Evolutionary conservation across 2,888 invertebrate species (phyloP), one percentile per base, ranked within the genome.

Genomic region (Polylopha cassiicola): DNA sequence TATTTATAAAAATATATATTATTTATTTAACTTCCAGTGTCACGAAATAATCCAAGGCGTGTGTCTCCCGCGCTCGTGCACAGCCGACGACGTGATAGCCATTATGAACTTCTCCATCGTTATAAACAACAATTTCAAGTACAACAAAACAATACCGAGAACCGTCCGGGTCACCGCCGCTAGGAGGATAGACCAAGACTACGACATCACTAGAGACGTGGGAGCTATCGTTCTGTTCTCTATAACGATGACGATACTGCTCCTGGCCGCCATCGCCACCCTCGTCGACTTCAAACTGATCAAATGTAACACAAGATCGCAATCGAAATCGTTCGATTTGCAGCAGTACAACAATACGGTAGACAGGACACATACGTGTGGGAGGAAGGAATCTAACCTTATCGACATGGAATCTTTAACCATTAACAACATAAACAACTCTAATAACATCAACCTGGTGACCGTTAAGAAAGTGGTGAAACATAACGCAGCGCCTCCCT

Each of bases 11-110:
- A 8, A 4, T 15, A 22, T 6, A 4, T 4, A 7, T 27, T 18
- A 2, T 24, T 2, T n/a, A n/a, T n/a, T n/a, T n/a, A n/a, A n/a
- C 3, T 76, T 74, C 30, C 71, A 87, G 86, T 64, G 66, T 0
- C 73, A 75, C 44, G 65, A 70, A 13, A 55, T 87, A 24, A 60
- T 62, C 1, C 44, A 86, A 20, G 87, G 86, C 0, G 53, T 87
- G 2, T 88, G 88, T 38, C 51, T 88, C 11, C 88, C 88, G 1
- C 60, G 68, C 1, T 72, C 79, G 16, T 88, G 88, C 51, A 51
- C 58, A 0, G 46, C 65, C 0, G 59, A 73, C 1, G 87, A 88
- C 50, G 63, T 87, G 0, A 60, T 70, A 10, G 72, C 78, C 1
- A 61, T 88, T 17, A 55, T 88, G n/a, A 73, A 76, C 43, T 87